These are phyloP conservation scores for Bimastos eiseni DNA, from an alignment of 2,888 invertebrate species.

Conservation along the genomic window DNA sequence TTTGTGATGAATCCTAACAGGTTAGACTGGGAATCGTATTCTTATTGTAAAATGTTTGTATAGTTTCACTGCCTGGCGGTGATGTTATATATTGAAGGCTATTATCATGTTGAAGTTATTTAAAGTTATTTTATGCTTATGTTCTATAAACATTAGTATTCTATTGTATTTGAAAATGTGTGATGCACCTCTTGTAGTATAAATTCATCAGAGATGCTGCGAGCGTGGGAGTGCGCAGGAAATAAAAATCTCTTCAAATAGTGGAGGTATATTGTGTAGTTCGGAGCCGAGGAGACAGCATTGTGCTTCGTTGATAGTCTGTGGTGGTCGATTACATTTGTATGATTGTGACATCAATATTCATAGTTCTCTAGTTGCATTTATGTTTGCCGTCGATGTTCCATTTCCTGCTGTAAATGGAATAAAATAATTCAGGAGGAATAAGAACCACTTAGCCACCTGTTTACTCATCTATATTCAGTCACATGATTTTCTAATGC, in stretches of 20 bases:
- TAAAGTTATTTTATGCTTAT: neutral
- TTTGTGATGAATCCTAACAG: neutral
- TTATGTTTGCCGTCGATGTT: neutral
- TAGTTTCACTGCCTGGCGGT: neutral
- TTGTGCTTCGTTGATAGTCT: no score
- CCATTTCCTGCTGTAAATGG: neutral
- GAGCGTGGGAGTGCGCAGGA: no score
- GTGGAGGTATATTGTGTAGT: no score
- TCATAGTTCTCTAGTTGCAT: neutral
- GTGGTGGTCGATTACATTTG: no score
- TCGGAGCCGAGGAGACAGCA: no score
- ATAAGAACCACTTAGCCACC: neutral
- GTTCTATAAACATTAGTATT: neutral
- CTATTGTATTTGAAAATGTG: no score
- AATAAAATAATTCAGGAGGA: neutral
- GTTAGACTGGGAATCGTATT: neutral
- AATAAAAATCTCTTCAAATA: no score
- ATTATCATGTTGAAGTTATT: neutral
- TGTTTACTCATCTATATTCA: neutral
- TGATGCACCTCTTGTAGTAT: no score
- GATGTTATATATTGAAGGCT: neutral
- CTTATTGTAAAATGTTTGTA: neutral
- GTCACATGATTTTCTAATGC: neutral
- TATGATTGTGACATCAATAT: neutral
- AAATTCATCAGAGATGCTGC: no score